These are phyloP conservation scores for Mixornis gularis DNA, from an alignment of 2,113 vertebrate species.

Conservation along the genomic window DNA sequence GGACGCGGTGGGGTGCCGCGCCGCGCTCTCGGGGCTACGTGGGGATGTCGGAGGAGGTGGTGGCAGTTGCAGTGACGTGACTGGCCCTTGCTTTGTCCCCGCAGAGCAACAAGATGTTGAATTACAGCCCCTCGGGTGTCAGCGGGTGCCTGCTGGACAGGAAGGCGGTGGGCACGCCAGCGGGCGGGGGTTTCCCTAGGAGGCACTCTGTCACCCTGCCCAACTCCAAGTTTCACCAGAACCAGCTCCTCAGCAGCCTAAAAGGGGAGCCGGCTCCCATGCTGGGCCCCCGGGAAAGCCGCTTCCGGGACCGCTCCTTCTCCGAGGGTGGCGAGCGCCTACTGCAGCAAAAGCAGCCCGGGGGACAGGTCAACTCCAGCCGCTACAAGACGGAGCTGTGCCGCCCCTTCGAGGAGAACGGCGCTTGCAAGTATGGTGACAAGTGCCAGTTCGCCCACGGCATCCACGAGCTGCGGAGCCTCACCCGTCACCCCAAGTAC, in stretches of 20 bases:
- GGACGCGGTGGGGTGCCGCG: neutral
- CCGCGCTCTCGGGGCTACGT: neutral
- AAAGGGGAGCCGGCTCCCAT: constrained; percentile 83
- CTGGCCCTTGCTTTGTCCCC: constrained; percentile 1
- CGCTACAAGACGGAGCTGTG: constrained; percentile 98
- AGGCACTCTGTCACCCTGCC: constrained; percentile 90
- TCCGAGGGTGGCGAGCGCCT: constrained; percentile 93
- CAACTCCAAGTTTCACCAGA: constrained; percentile 91
- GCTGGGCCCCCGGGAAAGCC: constrained; percentile 88
- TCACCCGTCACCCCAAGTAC: constrained; percentile 97
- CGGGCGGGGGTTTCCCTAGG: constrained; percentile 85
- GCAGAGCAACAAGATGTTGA: constrained; percentile 92
- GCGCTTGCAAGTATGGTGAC: constrained; percentile 96
- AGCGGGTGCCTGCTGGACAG: constrained; percentile 95
- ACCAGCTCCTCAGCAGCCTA: constrained; percentile 89
- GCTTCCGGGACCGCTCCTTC: constrained; percentile 93
- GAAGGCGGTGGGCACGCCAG: constrained; percentile 95
- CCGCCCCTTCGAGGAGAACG: constrained; percentile 96
- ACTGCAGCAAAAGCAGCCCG: constrained; percentile 79
- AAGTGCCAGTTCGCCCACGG: constrained; percentile 98
- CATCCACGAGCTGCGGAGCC: constrained; percentile 94
- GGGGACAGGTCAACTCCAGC: constrained; percentile 93
- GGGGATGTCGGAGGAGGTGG: neutral
- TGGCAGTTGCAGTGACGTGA: constrained; percentile 4
- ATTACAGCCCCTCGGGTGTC: constrained; percentile 82